These are phyloP conservation scores for Drosophila pegasa DNA, from an alignment of 2,888 invertebrate species.

Conservation along the genomic window DNA sequence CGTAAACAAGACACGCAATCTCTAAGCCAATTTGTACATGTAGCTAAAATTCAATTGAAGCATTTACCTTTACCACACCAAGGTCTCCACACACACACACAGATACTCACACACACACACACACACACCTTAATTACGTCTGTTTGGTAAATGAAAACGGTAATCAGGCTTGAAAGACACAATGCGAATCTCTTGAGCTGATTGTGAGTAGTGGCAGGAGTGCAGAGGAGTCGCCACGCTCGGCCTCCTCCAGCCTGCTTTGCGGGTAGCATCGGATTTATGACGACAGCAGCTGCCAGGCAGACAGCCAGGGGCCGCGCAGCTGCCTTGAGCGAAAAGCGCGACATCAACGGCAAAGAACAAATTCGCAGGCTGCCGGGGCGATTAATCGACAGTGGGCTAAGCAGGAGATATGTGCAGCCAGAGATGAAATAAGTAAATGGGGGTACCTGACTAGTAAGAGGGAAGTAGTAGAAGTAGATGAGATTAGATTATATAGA, in stretches of 20 bases:
- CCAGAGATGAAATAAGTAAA: neutral
- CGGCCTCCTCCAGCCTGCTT: neutral
- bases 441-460: neutral
- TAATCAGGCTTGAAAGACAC: slow-evolving; percentile 79
- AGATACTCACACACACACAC: slow-evolving; percentile 27
- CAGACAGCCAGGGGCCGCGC: slow-evolving; percentile 24
- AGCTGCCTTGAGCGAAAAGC: neutral
- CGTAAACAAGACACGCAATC: slow-evolving; percentile 52
- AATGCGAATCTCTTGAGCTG: slow-evolving; percentile 58
- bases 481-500: neutral
- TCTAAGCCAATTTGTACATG: slow-evolving; percentile 77
- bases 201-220: slow-evolving; percentile 54
- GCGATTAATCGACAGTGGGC: slow-evolving; percentile 31
- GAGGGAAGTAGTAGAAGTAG: neutral
- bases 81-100: slow-evolving; percentile 22
- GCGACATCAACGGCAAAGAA: slow-evolving; percentile 9
- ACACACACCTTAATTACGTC: slow-evolving; percentile 75
- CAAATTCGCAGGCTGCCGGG: slow-evolving; percentile 17
- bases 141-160: slow-evolving; percentile 80
- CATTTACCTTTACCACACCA: slow-evolving; percentile 49
- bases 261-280: slow-evolving; percentile 59
- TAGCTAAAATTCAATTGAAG: slow-evolving; percentile 78
- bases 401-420: neutral
- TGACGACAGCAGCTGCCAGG: slow-evolving; percentile 69
- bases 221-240: slow-evolving; percentile 11